phyloP scores from a whole-genome alignment of 2,113 vertebrate species.

The Ancistrus triradiatus region DNA sequence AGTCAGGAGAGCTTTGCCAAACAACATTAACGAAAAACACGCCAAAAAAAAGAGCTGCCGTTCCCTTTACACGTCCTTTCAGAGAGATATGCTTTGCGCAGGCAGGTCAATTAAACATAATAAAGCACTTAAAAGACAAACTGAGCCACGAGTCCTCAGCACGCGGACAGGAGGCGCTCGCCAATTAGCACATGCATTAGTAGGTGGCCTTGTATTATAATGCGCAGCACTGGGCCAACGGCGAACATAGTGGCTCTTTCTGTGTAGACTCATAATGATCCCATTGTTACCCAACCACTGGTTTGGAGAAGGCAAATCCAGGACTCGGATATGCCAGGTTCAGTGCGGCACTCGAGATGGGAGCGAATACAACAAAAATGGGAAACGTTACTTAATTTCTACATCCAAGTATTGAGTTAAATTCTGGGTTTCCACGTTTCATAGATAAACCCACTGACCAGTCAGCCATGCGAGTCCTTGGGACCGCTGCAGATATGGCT shows the following conservation, averaged over 20 bases:
- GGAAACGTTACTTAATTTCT: no score
- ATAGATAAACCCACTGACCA: no score
- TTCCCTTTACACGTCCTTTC: conserved; percentile 50
- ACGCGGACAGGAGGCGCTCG: conserved; percentile 46
- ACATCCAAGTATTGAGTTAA: no score
- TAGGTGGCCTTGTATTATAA: conserved; percentile 44
- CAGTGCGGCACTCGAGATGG: no score
- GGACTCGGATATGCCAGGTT: no score
- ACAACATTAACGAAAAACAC: conserved; percentile 43
- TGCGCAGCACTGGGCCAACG: conserved; percentile 36
- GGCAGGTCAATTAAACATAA: conserved; percentile 63
- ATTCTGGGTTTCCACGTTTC: no score
- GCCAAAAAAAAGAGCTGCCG: conserved; percentile 28
- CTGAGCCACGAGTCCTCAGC: conserved; percentile 48
- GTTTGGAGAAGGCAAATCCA: conserved; percentile 25
- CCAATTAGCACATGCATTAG: conserved; percentile 59
- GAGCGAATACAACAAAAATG: no score
- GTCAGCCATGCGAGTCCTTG: no score
- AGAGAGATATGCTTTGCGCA: conserved; percentile 38
- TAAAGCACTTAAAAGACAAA: conserved; percentile 57
- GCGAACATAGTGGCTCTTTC: conserved; percentile 32
- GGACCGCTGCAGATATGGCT: no score
- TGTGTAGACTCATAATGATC: conserved; percentile 32
- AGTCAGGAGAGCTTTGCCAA: conserved; percentile 45
- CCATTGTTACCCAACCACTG: conserved; percentile 28